phyloP scores from a whole-genome alignment of 2,797 vertebrate species.

The Artibeus jamaicensis region DNA sequence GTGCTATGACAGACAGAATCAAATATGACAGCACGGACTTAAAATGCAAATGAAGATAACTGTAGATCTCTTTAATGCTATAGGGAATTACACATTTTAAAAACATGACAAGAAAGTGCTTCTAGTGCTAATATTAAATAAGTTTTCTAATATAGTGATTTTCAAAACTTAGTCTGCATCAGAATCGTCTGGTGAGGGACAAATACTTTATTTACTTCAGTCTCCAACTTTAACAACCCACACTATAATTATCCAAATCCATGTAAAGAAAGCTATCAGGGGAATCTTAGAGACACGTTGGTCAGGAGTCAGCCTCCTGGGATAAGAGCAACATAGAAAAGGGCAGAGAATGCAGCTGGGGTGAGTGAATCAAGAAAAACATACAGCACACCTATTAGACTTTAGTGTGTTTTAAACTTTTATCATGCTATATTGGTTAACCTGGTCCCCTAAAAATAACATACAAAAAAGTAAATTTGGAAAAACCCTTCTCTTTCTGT shows the following conservation, averaged over 20 bases:
- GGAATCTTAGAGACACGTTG: neutral
- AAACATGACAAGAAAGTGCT: neutral
- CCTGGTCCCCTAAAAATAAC: neutral
- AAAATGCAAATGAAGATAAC: neutral
- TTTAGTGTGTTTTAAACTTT: neutral
- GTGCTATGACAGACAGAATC: neutral
- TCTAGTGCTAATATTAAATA: neutral
- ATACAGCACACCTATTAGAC: neutral
- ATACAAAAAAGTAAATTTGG: neutral
- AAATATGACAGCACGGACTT: neutral
- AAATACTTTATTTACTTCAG: neutral
- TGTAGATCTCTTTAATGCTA: neutral
- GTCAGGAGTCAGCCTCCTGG: neutral
- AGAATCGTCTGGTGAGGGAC: no score
- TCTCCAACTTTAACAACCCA: neutral
- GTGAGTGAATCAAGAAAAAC: neutral
- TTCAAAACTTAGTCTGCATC: neutral
- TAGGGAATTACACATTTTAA: neutral
- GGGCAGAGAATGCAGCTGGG: neutral
- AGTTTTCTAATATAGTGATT: neutral
- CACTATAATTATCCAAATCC: neutral
- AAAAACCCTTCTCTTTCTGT: neutral
- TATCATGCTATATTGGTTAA: neutral
- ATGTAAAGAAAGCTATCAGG: neutral
- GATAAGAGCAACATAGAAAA: neutral